phyloP scores from a whole-genome alignment of 2,888 invertebrate species.

The Didymodactylos carnosus region DNA sequence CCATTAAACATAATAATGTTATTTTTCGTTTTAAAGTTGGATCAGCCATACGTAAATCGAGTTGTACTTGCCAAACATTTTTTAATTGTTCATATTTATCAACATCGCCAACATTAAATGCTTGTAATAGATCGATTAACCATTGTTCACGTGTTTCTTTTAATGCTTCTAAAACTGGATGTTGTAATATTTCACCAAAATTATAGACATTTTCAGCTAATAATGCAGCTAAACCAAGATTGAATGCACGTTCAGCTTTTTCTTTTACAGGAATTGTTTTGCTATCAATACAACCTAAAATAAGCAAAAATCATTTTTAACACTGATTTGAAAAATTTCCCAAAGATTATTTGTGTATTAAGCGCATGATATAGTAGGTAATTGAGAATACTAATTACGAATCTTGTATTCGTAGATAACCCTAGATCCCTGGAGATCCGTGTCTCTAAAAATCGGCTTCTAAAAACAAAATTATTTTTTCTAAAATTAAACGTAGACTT shows the following conservation, averaged over 20 bases:
- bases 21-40: constrained; percentile 69
- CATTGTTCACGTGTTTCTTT: constrained; percentile 55
- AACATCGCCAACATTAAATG: constrained; percentile 38
- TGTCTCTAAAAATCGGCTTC: too few relatives aligned
- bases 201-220: constrained; percentile 87
- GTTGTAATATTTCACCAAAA: constrained; percentile 80
- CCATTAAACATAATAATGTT: constrained; percentile 81
- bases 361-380: neutral
- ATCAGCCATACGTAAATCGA: constrained; percentile 59
- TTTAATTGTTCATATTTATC: constrained; percentile 44
- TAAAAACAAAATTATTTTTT: too few relatives aligned
- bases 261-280: constrained; percentile 21
- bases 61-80: constrained; percentile 57
- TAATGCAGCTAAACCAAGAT: constrained; percentile 75
- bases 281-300: constrained; percentile 3
- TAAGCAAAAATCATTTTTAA: too few relatives aligned
- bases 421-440: too few relatives aligned
- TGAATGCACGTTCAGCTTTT: constrained; percentile 49
- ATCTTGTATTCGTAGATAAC: too few relatives aligned
- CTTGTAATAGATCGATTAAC: constrained; percentile 51
- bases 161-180: constrained; percentile 65
- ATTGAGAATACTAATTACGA: too few relatives aligned
- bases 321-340: neutral
- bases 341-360: neutral
- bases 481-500: too few relatives aligned